Percentiles rank a stretch among this genome's conserved stretches.
phyloP scores from a whole-genome alignment of 1,140 invertebrate species.

The Elymnias hypermnestra region DNA sequence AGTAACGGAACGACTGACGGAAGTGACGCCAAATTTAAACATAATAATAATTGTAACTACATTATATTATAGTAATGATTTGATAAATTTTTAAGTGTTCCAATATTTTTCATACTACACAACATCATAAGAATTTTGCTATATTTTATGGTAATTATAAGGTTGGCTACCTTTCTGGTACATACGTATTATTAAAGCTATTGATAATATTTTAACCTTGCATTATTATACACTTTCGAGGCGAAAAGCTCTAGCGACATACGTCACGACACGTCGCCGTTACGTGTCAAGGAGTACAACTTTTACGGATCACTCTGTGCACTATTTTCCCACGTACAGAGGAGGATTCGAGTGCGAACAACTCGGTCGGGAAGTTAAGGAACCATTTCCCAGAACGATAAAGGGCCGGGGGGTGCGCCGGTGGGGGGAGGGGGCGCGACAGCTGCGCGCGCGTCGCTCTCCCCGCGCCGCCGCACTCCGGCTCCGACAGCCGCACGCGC shows the following conservation, averaged over 20 bases:
- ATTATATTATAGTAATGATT: too few relatives aligned
- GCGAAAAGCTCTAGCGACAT: constrained; percentile 44
- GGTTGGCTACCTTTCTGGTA: constrained; percentile 18
- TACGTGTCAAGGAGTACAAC: constrained; percentile 64
- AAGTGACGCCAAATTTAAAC: too few relatives aligned
- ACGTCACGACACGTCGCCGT: constrained; percentile 45
- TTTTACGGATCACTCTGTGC: constrained; percentile 33
- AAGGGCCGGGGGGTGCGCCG: constrained; percentile 46
- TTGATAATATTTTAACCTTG: constrained; percentile 33
- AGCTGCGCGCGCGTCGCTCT: constrained; percentile 57
- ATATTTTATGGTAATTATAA: too few relatives aligned
- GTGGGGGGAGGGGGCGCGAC: constrained; percentile 41
- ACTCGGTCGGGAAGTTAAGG: constrained; percentile 68
- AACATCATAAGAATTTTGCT: too few relatives aligned
- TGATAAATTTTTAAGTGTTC: too few relatives aligned
- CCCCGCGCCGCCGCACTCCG: constrained; percentile 54
- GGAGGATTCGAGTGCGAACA: constrained; percentile 39
- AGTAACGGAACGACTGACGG: too few relatives aligned
- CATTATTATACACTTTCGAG: constrained; percentile 25
- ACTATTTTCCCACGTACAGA: constrained; percentile 38
- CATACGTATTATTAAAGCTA: constrained; percentile 9
- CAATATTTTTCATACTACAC: too few relatives aligned
- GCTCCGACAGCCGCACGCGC: constrained; percentile 34
- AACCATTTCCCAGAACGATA: constrained; percentile 75
- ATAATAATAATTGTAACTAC: too few relatives aligned